Percentiles rank a stretch among this genome's conserved stretches.
Conservation (phyloP, 2,888 invertebrate genomes). For the Scaptomyza caliginosa region DNA sequence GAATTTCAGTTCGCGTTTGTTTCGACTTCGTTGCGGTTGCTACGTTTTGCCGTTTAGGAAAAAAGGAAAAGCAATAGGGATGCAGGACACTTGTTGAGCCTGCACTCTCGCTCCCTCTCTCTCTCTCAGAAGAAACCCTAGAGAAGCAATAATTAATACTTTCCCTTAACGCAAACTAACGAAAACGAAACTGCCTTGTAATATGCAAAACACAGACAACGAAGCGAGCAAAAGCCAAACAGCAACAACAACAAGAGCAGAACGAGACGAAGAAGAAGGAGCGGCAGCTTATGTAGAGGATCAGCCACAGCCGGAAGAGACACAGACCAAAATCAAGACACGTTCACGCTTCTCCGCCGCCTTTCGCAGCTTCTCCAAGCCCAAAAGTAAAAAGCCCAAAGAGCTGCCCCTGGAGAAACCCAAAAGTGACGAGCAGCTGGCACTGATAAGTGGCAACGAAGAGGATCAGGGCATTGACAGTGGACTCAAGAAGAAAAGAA, state of each 20-base stretch:
- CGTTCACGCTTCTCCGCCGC: conserved; percentile 82
- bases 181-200: conserved; percentile 48
- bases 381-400: conserved; percentile 65
- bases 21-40: conserved; percentile 62
- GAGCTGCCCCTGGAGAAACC: conserved; percentile 9
- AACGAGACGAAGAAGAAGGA: conserved; percentile 30
- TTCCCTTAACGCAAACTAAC: not conserved
- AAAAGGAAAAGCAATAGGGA: not conserved
- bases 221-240: conserved; percentile 43
- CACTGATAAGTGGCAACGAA: conserved; percentile 26
- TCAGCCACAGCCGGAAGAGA: conserved; percentile 13
- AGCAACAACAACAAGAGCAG: conserved; percentile 36
- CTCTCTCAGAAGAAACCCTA: not conserved
- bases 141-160: not conserved
- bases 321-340: conserved; percentile 69
- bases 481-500: conserved; percentile 72
- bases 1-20: conserved; percentile 72
- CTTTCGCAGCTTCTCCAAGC: conserved; percentile 79
- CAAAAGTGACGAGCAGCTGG: conserved; percentile 29
- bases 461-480: conserved; percentile 52
- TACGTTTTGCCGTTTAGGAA: not conserved
- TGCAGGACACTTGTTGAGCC: conserved; percentile 12
- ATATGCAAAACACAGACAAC: conserved; percentile 82
- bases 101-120: not conserved
- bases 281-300: conserved; percentile 6